Conservation (phyloP, 2,888 invertebrate species). For the Aphodius sticticus region DNA sequence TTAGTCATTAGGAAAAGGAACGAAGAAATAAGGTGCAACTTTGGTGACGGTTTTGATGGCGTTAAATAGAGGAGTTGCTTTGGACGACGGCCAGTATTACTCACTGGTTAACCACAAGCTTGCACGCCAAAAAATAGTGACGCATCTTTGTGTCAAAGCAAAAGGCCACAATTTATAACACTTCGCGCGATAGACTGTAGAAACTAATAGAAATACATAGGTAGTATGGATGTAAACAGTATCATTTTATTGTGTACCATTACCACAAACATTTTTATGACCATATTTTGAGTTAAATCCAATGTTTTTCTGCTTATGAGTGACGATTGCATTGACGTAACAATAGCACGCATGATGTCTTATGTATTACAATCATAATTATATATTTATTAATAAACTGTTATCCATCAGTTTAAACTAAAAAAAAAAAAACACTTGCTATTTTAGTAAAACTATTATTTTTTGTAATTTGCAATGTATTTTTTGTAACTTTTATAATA, state of each 20-base stretch:
- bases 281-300: too few species aligned
- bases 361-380: not conserved
- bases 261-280: too few species aligned
- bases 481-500: too few species aligned
- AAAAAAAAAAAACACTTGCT: too few species aligned
- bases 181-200: not conserved
- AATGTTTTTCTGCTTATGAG: too few species aligned
- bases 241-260: too few species aligned
- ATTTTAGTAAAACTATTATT: too few species aligned
- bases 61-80: not conserved
- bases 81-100: not conserved
- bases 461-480: too few species aligned
- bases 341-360: not conserved
- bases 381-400: too few species aligned
- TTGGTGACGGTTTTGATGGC: not conserved
- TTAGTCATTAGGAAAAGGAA: not conserved
- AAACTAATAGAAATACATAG: not conserved
- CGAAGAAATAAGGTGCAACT: slow-evolving; percentile 4
- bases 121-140: not conserved
- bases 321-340: not conserved
- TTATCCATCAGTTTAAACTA: too few species aligned
- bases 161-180: not conserved
- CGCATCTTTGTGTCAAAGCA: not conserved
- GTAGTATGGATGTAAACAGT: too few species aligned
- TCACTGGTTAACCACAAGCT: not conserved